Evolutionary conservation across 53 echinoderm and acorn worm species (phyloP).

Genomic region (Echinometra lucunter): DNA sequence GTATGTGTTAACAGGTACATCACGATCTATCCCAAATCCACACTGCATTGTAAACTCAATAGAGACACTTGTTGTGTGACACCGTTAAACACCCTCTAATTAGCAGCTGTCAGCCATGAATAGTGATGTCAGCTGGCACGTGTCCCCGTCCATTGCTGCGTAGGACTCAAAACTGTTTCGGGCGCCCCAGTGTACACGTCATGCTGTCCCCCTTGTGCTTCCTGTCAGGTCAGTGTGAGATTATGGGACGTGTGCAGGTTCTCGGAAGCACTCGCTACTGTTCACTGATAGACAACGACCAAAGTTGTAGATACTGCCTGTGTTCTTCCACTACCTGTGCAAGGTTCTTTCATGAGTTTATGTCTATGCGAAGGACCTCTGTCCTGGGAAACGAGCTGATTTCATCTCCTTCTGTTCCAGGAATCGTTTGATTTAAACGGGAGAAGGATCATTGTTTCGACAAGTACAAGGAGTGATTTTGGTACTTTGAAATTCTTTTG

Average conservation of each 20-base stretch:
- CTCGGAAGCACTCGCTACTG: slow-evolving; percentile 3
- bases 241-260: neutral
- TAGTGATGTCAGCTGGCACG: slow-evolving; percentile 12
- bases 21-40: neutral
- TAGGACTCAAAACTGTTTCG: neutral
- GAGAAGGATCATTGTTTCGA: neutral
- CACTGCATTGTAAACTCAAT: neutral
- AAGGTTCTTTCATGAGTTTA: neutral
- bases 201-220: slow-evolving; percentile 54
- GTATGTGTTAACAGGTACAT: neutral
- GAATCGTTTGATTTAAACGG: neutral
- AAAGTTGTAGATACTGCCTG: neutral
- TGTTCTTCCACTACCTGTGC: neutral
- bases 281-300: neutral
- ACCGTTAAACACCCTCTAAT: slow-evolving; percentile 45
- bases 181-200: slow-evolving; percentile 46
- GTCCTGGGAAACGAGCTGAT: neutral
- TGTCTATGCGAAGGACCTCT: neutral
- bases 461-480: neutral
- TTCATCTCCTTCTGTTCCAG: neutral
- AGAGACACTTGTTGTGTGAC: slow-evolving; percentile 37
- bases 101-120: slow-evolving; percentile 49
- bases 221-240: slow-evolving; percentile 17
- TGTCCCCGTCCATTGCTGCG: neutral
- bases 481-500: neutral